Evolutionary conservation across 2,888 invertebrate genomes (phyloP), one percentile per base, ranked within the genome.

Genomic region (Timandra comae): DNA sequence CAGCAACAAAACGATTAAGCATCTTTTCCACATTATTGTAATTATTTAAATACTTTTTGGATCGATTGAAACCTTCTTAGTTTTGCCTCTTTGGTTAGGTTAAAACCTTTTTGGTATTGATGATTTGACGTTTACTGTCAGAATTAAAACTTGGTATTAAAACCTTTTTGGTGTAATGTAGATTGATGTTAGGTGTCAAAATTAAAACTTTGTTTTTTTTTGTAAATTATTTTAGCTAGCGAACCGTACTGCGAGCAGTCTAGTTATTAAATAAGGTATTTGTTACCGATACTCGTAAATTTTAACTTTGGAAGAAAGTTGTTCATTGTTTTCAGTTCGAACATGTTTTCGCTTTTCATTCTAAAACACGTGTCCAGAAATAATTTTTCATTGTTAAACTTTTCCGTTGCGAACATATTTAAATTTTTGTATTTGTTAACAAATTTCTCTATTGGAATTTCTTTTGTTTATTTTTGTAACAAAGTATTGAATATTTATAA

Each of bases 271-370:
- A 78, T 79, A 78, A 71, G n/a, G 68, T 51, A 51, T 61, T 48
- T 53, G 53, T 60, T 52, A 47, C 49, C 47, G 46, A 52, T 49
- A 37, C 39, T 39, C 54, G 63, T 71, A 67, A 67, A 76, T 73
- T 71, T 58, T 56, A 66, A 62, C 51, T 55, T 46, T 39, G 46
- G 61, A 75, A 67, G 80, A 82, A 81, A 81, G 80, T 71, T 61
- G 33, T 52, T 44, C 62, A 68, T 82, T 82, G 82, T 82, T 77
- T 75, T 64, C 68, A 56, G 66, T 52, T 71, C 60, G 64, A 73
- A 71, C 70, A 53, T 59, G 61, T 43, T 71, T 75, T 74, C 71
- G 66, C 62, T 60, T 62, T 49, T 70, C 71, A 73, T 75, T 66
- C 76, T 70, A 81, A 82, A 77, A 66, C 49, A 56, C 57, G 61